A percentile compares a stretch with the other conserved stretches of the same genome.
Conservation (phyloP, 2,888 invertebrate genomes). For the Romanomermis culicivorax region DNA sequence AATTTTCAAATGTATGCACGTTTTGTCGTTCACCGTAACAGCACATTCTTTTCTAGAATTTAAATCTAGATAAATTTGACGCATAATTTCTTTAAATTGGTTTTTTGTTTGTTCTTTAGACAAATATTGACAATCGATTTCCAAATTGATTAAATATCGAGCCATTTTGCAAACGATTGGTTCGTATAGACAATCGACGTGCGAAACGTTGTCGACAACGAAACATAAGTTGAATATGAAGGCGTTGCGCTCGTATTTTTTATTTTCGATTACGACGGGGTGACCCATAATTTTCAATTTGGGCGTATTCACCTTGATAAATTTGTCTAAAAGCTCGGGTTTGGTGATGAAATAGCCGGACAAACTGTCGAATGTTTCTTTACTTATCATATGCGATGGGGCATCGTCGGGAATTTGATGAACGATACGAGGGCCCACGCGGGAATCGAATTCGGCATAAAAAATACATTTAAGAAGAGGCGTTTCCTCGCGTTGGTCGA, state of each 20-base stretch:
- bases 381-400: conserved; percentile 13
- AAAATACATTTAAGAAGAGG: conserved; percentile 21
- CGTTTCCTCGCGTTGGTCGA: conserved; percentile 11
- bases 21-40: background rate
- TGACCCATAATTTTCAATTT: conserved; percentile 25
- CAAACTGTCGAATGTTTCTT: conserved; percentile 15
- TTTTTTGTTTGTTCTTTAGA: conserved; percentile 12
- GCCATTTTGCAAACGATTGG: conserved; percentile 25
- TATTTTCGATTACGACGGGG: conserved; percentile 17
- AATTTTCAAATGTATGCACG: background rate
- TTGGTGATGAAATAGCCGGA: conserved; percentile 16
- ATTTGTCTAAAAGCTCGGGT: conserved; percentile 14
- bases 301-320: conserved; percentile 19
- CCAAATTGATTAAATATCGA: conserved; percentile 23
- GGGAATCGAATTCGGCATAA: conserved; percentile 23
- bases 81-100: conserved; percentile 17
- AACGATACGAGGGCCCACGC: conserved; percentile 18
- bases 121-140: conserved; percentile 14
- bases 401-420: conserved; percentile 18
- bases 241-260: conserved; percentile 15
- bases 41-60: conserved; percentile 11
- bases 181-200: conserved; percentile 23
- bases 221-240: conserved; percentile 25
- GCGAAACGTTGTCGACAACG: conserved; percentile 18
- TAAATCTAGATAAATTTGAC: conserved; percentile 17